Evolutionary conservation across 1,140 invertebrate species (phyloP), one percentile per base, ranked within the genome.

Genomic region (Drosophila repleta): DNA sequence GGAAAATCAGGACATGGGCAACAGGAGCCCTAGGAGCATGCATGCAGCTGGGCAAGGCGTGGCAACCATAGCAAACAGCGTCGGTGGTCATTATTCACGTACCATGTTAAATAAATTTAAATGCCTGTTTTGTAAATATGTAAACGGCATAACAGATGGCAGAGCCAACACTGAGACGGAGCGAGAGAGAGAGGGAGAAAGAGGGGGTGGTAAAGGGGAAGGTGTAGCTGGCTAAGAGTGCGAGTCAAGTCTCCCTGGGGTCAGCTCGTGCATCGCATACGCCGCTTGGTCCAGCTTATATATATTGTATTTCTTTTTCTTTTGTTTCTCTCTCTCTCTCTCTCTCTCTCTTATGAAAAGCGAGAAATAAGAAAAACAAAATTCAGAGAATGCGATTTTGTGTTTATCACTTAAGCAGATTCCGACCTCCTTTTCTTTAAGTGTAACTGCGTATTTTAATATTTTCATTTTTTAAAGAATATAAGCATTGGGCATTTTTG

Each of bases 71-170:
- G 70, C 60, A 75, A 74, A 72, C 71, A 65, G 77, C 63, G 61
- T 74, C 61, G 74, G 82, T 80, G 82, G 81, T 85, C 81, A 85
- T 85, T 87, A 85, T 87, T 85, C 81, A 85, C 81, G 82, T 85
- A 82, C 82, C 81, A 81, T 87, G 82, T 85, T 85, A 82, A 85
- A 85, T 85, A 85, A 85, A 85, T 88, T 88, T 88, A 85, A 85
- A 85, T 88, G 82, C 82, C 82, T 85, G 82, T 87, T 85, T 85
- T 87, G 82, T 87, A 88, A 85, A 85, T 88, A 85, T 85, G 83
- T 84, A 87, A 68, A 66, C 56, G 82, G 74, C 78, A 77, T 84
- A 87, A 84, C 82, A 77, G 68, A 81, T 84, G 80, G 76, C 49
- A 48, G 52, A 56, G 37, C 3, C 39, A 41, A 5, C 39, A 21